phyloP scores from a whole-genome alignment of 1,140 invertebrate genomes.

The Drosophila varians region DNA sequence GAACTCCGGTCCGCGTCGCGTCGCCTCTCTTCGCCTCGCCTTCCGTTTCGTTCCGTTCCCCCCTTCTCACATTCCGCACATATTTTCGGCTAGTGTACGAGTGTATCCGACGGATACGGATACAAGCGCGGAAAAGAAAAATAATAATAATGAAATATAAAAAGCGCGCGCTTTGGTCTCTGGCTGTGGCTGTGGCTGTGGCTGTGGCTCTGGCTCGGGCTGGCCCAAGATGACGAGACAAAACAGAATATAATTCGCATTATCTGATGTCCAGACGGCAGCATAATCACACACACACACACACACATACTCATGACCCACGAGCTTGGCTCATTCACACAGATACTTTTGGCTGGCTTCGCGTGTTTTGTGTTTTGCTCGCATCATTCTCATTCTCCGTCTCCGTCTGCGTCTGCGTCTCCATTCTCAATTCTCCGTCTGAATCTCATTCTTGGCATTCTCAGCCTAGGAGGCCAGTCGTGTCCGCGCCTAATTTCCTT shows the following conservation, averaged over 20 bases:
- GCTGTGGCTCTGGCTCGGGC: too few species aligned
- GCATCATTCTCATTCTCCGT: conserved; percentile 34
- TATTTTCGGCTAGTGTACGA: conserved; percentile 46
- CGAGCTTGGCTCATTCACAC: conserved; percentile 29
- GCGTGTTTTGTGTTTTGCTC: conserved; percentile 61
- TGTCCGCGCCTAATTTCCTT: conserved; percentile 23
- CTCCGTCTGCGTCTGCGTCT: background rate
- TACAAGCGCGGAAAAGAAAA: background rate
- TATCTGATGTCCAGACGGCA: conserved; percentile 55
- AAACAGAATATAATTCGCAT: conserved; percentile 56
- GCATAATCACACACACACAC: conserved; percentile 27
- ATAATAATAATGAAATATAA: background rate
- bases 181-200: too few species aligned
- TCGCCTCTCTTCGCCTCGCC: background rate
- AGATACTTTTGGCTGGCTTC: conserved; percentile 27
- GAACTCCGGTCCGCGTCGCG: background rate
- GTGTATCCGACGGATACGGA: conserved; percentile 43
- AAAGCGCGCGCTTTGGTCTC: conserved; percentile 30
- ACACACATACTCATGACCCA: background rate
- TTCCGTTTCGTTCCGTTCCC: background rate
- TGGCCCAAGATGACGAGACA: conserved; percentile 45
- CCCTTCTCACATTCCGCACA: conserved; percentile 52
- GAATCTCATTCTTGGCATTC: conserved; percentile 15
- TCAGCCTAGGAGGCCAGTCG: conserved; percentile 11
- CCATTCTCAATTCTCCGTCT: background rate